phyloP scores from a whole-genome alignment of 2,113 vertebrate genomes.

The Bos javanicus region DNA sequence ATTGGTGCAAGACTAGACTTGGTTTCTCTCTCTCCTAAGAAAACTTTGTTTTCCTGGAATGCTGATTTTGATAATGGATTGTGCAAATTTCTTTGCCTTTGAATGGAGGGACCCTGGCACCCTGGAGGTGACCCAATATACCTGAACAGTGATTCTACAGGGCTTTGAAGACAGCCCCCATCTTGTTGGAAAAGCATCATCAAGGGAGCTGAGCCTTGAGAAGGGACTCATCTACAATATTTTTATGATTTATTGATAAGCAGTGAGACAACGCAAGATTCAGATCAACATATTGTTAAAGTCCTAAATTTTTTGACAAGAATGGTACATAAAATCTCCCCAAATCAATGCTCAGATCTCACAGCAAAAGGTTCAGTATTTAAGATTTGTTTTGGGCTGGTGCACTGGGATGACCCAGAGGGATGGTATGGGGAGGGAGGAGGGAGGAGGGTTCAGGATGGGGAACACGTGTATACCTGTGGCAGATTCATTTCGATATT shows the following conservation, averaged over 20 bases:
- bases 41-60: background rate
- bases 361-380: background rate
- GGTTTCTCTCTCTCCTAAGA: background rate
- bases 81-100: background rate
- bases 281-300: background rate
- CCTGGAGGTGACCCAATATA: background rate
- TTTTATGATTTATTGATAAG: background rate
- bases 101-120: background rate
- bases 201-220: background rate
- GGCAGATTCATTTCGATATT: no score
- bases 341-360: background rate
- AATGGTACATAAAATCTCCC: background rate
- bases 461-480: no score
- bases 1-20: background rate
- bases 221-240: background rate
- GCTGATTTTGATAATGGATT: background rate
- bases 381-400: background rate
- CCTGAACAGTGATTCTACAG: background rate
- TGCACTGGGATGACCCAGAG: no score
- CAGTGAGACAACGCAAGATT: background rate
- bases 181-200: background rate
- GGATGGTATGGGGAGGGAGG: no score
- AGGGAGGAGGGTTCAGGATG: no score
- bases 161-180: background rate
- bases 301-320: background rate